Evolutionary conservation across 2,888 invertebrate genomes (phyloP).

Genomic region (Pseudeuparius sepicola): DNA sequence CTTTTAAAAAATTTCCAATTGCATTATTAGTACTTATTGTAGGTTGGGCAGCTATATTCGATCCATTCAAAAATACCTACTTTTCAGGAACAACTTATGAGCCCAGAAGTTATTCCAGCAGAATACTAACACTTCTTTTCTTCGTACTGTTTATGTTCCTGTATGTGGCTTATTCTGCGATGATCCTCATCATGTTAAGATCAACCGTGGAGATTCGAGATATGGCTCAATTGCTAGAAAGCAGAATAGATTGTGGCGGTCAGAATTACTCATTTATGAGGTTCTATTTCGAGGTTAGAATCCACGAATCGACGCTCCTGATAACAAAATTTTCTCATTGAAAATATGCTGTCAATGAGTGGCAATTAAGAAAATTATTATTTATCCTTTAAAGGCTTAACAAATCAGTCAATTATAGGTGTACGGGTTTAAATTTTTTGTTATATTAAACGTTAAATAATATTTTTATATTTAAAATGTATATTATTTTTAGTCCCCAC

Average conservation of each 20-base stretch:
- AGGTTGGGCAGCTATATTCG: too few species aligned
- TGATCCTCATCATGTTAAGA: conserved; percentile 43
- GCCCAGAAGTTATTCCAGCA: conserved; percentile 34
- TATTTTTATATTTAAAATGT: too few species aligned
- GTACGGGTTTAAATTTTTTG: too few species aligned
- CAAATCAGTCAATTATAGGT: too few species aligned
- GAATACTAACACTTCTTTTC: conserved; percentile 38
- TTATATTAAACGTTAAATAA: too few species aligned
- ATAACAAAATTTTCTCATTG: too few species aligned
- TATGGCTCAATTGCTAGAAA: conserved; percentile 35
- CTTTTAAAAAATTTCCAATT: too few species aligned
- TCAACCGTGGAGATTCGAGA: conserved; percentile 39
- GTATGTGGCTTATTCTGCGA: conserved; percentile 43
- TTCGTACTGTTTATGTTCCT: conserved; percentile 40
- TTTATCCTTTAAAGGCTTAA: too few species aligned
- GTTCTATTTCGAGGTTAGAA: conserved; percentile 37
- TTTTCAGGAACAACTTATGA: conserved; percentile 36
- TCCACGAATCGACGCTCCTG: background rate
- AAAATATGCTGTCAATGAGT: too few species aligned
- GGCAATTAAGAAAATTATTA: too few species aligned
- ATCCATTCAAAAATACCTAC: conserved; percentile 12
- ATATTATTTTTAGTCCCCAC: conserved; percentile 23
- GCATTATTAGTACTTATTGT: too few species aligned
- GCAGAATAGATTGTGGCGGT: conserved; percentile 37
- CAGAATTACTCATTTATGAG: conserved; percentile 38